A percentile compares a stretch with the other conserved stretches of the same genome.
These are phyloP conservation scores for Sprattus sprattus DNA, from an alignment of 2,113 vertebrate species.

Conservation along the genomic window DNA sequence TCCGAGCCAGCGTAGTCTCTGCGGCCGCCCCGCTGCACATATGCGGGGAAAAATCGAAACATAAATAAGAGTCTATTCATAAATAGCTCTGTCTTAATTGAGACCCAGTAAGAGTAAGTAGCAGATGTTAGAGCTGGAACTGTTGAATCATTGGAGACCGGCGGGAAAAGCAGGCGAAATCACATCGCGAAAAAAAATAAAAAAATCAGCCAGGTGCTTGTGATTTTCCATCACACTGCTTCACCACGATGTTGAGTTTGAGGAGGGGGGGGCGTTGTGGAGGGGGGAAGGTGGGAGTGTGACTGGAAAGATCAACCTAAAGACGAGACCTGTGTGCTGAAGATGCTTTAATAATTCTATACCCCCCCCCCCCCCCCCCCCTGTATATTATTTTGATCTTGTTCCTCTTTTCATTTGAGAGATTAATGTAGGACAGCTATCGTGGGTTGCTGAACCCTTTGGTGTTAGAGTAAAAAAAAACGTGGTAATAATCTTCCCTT, in stretches of 20 bases:
- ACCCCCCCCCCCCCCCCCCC: too few species aligned
- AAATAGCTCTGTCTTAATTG: constrained; percentile 73
- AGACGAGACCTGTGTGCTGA: background rate
- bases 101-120: constrained; percentile 74
- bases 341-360: constrained; percentile 14
- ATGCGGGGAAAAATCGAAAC: constrained; percentile 45
- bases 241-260: constrained; percentile 31
- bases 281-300: background rate
- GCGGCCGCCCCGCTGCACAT: constrained; percentile 40
- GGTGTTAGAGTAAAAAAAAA: constrained; percentile 12
- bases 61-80: constrained; percentile 61
- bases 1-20: constrained; percentile 49
- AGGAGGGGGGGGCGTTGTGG: background rate
- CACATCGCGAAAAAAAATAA: constrained; percentile 29
- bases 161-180: constrained; percentile 62
- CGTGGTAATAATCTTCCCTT: constrained; percentile 12
- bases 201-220: constrained; percentile 66
- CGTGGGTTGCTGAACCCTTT: constrained; percentile 14
- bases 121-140: constrained; percentile 76
- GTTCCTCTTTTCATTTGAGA: background rate
- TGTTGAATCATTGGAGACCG: constrained; percentile 75
- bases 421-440: constrained; percentile 13
- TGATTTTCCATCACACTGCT: constrained; percentile 51
- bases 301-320: constrained; percentile 7
- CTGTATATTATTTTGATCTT: background rate